Evolutionary conservation across 2,888 invertebrate species (phyloP), one percentile per base, ranked within the genome.

Genomic region (Timema cristinae): DNA sequence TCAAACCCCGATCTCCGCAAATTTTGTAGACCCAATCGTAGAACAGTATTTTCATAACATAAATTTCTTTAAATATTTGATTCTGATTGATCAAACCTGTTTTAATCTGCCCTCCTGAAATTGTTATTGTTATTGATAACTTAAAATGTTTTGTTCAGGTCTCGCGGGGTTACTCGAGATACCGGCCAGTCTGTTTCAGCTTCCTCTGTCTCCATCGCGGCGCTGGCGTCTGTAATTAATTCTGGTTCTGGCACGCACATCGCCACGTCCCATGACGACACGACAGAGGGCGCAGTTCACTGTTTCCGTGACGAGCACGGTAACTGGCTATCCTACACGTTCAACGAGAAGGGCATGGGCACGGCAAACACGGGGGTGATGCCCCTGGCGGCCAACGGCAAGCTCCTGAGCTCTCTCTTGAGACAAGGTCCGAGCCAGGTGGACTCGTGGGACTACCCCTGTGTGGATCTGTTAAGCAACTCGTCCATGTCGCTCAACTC

Each of bases 301-400:
- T 93, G 91, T 80, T 94, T 93, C 79, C 89, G 91, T 81, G 94
- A 95, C 78, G 94, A 94, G 79, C 88, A 89, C 77, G 94, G 93
- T 61, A 91, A 93, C 78, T 94, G 94, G 92, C 88, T 93, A 83
- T 92, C 93, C 0, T 92, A 92, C 78, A 92, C 93, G 0, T 95
- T 95, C 80, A 92, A 94, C 77, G 92, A 93, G 78, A 91, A 90
- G 77, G 89, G 90, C 76, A 83, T 86, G 1, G 87, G 88, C 0
- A 80, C 82, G 0, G 85, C 86, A 13, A 75, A 76, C 56, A 72
- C 73, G 69, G 47, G 76, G 68, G 54, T 75, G 72, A 54, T 70
- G 74, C 71, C 73, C 67, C 15, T 76, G 73, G 81, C 82, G 56
- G 83, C 83, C 49, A 79, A 80, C 75, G 80, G 82, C 56, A 81